Evolutionary conservation across 2,113 vertebrate genomes (phyloP).

Genomic region (Microcebus jonahi): DNA sequence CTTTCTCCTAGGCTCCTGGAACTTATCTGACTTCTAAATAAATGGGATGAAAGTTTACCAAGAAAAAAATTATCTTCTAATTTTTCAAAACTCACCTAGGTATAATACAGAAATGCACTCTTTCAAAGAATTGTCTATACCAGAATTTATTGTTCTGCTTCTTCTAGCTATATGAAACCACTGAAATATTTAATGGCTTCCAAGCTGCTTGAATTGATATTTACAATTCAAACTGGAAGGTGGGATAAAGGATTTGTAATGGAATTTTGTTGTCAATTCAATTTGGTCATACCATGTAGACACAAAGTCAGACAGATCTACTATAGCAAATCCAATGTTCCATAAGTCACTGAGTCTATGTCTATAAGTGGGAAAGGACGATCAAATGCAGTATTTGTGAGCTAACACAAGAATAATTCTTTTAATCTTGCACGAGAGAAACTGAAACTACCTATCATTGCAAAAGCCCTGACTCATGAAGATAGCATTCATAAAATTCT

Average conservation of each 20-base stretch:
- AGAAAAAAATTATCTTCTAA: not conserved
- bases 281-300: not conserved
- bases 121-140: not conserved
- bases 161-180: not conserved
- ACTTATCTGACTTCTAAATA: not conserved
- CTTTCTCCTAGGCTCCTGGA: not conserved
- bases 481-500: not conserved
- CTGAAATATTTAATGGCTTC: not conserved
- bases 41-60: not conserved
- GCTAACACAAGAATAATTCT: not conserved
- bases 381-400: not conserved
- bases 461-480: conserved; percentile 15
- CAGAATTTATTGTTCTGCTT: not conserved
- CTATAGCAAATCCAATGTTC: not conserved
- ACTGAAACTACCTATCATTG: not conserved
- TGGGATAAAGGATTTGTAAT: not conserved
- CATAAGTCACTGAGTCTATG: not conserved
- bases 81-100: not conserved
- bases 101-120: not conserved
- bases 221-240: conserved; percentile 25
- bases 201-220: not conserved
- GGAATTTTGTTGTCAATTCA: not conserved
- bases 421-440: conserved; percentile 6
- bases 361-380: not conserved
- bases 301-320: not conserved